Conservation (phyloP, 1,140 invertebrate genomes). For the Apis mellifera region DNA sequence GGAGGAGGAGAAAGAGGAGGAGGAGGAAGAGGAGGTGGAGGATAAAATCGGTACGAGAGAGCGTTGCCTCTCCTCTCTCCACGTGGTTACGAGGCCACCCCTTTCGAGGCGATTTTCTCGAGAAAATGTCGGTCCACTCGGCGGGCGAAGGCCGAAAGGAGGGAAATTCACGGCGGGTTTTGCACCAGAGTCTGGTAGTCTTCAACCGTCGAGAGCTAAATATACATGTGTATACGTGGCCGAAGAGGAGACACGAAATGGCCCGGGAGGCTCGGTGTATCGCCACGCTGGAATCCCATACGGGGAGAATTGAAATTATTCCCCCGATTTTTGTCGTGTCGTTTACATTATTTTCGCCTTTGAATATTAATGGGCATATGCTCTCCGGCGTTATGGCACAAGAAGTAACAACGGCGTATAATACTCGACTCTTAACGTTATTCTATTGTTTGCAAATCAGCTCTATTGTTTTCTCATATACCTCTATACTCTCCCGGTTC, state of each 20-base stretch:
- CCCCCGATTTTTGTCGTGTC: constrained; percentile 80
- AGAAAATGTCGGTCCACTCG: too few relatives aligned
- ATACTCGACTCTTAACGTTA: constrained; percentile 82
- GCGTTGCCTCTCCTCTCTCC: too few relatives aligned
- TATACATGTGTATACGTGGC: constrained; percentile 18
- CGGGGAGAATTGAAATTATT: constrained; percentile 81
- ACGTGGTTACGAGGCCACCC: too few relatives aligned
- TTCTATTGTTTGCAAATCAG: constrained; percentile 83
- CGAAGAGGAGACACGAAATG: constrained; percentile 42
- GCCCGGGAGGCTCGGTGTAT: constrained; percentile 49
- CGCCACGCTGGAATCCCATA: constrained; percentile 74
- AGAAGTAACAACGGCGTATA: constrained; percentile 81
- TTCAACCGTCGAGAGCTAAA: constrained; percentile 9
- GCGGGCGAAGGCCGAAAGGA: background rate
- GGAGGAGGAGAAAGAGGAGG: too few relatives aligned
- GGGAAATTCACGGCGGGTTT: constrained; percentile 10
- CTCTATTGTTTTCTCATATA: constrained; percentile 83
- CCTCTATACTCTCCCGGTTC: constrained; percentile 64
- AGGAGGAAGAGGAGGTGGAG: too few relatives aligned
- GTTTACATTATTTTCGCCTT: constrained; percentile 83
- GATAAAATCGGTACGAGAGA: too few relatives aligned
- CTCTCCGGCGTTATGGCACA: constrained; percentile 80
- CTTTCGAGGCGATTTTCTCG: too few relatives aligned
- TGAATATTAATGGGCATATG: constrained; percentile 83
- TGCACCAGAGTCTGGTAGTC: background rate